Evolutionary conservation across 2,888 invertebrate genomes (phyloP).

Genomic region (Drosophila niveifrons): DNA sequence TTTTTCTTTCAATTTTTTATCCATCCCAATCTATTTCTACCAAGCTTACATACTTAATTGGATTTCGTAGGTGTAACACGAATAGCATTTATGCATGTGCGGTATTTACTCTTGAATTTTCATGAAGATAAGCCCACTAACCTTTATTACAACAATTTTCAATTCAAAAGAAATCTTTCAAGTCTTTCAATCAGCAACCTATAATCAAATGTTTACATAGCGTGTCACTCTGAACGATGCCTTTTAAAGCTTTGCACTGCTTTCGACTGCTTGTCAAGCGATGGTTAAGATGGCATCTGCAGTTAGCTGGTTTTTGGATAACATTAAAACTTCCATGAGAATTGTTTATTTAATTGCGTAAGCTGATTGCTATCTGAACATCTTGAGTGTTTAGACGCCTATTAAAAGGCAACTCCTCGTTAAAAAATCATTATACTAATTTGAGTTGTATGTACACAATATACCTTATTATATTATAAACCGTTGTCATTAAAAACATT

Average conservation of each 20-base stretch:
- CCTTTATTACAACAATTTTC: neutral
- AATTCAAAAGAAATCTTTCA: neutral
- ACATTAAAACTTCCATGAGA: neutral
- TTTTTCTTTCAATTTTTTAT: neutral
- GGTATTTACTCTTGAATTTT: conserved; percentile 2
- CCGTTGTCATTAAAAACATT: neutral
- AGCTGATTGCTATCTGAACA: conserved; percentile 6
- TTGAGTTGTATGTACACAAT: neutral
- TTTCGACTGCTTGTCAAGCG: conserved; percentile 15
- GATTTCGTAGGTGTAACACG: conserved; percentile 6
- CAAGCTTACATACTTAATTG: neutral
- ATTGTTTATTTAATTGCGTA: conserved; percentile 8
- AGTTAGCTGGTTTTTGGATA: neutral
- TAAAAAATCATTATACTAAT: conserved; percentile 6
- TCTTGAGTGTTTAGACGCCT: neutral
- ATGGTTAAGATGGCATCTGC: neutral
- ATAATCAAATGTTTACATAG: neutral
- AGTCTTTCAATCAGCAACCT: too few species aligned
- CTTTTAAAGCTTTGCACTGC: conserved; percentile 12
- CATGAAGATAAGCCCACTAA: conserved; percentile 3
- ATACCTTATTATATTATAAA: neutral
- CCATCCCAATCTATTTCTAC: neutral
- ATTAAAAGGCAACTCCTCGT: conserved; percentile 1
- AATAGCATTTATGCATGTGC: neutral
- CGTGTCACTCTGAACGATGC: neutral